A percentile compares a stretch with the other conserved stretches of the same genome.
phyloP scores from a whole-genome alignment of 2,888 invertebrate genomes.

The Polydrusus tereticollis region DNA sequence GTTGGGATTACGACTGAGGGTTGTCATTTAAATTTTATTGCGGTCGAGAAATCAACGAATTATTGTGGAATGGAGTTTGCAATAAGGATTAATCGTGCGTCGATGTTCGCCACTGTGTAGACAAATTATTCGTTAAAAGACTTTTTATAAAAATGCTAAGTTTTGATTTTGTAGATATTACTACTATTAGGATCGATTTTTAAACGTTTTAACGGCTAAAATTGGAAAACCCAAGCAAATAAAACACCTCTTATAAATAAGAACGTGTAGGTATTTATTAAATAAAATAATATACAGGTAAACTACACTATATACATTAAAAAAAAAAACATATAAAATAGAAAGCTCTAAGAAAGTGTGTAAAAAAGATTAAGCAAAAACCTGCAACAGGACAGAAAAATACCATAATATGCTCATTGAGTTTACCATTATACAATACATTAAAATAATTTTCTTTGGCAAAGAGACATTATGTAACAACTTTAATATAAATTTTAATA shows the following conservation, averaged over 20 bases:
- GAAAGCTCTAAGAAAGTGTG: conserved; percentile 26
- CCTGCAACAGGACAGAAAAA: conserved; percentile 25
- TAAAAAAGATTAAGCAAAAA: conserved; percentile 28
- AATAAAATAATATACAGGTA: conserved; percentile 55
- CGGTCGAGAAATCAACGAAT: too few species aligned
- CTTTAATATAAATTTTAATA: conserved; percentile 25
- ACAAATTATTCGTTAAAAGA: too few species aligned
- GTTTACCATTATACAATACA: conserved; percentile 37
- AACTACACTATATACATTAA: conserved; percentile 57
- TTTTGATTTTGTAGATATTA: too few species aligned
- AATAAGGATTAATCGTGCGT: too few species aligned
- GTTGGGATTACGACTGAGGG: too few species aligned
- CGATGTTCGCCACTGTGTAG: too few species aligned
- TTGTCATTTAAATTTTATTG: too few species aligned
- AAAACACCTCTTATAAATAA: conserved; percentile 49
- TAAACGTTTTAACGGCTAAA: background rate
- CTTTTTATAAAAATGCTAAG: too few species aligned
- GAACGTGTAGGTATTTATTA: conserved; percentile 52
- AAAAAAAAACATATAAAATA: conserved; percentile 43
- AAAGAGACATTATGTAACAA: conserved; percentile 37
- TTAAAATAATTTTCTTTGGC: conserved; percentile 52
- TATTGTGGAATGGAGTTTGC: too few species aligned
- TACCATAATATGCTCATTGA: conserved; percentile 16
- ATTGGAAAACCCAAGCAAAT: too few species aligned
- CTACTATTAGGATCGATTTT: background rate